Evolutionary conservation across 2,113 vertebrate species (phyloP).

Genomic region (Muntiacus reevesi): DNA sequence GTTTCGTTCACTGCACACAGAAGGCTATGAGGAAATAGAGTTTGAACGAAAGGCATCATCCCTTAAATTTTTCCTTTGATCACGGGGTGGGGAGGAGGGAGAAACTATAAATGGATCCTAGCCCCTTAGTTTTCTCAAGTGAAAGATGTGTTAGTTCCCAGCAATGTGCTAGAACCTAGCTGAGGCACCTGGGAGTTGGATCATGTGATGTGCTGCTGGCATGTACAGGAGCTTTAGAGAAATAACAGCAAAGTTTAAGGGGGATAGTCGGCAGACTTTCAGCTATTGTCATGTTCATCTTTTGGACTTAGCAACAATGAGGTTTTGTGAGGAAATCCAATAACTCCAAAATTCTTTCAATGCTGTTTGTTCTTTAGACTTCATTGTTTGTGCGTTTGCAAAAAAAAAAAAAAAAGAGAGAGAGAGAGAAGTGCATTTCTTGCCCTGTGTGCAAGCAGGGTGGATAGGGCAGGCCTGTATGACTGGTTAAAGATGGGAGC

Average conservation of each 20-base stretch:
- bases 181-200: not conserved
- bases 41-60: not conserved
- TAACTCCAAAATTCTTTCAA: not conserved
- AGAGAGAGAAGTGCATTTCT: not conserved
- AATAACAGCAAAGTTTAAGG: not conserved
- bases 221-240: not conserved
- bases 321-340: slow-evolving; percentile 1
- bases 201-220: not conserved
- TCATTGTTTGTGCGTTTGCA: not conserved
- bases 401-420: not conserved
- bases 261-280: not conserved
- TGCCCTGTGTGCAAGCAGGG: not conserved
- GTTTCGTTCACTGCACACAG: not conserved
- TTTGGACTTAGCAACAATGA: not conserved
- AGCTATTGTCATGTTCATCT: not conserved
- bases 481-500: not conserved
- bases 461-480: not conserved
- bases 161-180: not conserved
- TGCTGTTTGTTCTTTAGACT: not conserved
- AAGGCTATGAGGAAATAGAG: not conserved
- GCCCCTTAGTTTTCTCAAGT: not conserved
- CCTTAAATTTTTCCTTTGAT: not conserved
- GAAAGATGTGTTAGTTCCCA: not conserved
- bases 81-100: not conserved
- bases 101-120: not conserved